phyloP scores from a whole-genome alignment of 1,140 invertebrate species.

The Triops cancriformis region DNA sequence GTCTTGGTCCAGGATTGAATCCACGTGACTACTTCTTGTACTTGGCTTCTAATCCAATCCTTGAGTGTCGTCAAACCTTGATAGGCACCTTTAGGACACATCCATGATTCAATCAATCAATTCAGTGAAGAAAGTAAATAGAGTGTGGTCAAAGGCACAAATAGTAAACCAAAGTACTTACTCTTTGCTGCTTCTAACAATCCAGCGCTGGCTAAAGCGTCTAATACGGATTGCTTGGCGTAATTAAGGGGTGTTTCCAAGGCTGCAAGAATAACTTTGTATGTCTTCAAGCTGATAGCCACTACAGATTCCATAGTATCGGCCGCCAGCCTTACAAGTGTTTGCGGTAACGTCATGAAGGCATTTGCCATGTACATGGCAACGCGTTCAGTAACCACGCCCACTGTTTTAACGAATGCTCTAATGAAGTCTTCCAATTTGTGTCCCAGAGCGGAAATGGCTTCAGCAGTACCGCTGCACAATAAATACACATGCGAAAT shows the following conservation, averaged over 20 bases:
- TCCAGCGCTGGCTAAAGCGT: constrained; percentile 41
- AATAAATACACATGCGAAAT: no score
- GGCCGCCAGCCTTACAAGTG: not conserved
- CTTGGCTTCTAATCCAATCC: not conserved
- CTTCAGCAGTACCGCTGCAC: not conserved
- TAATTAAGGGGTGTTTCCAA: not conserved
- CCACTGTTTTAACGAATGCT: constrained; percentile 41
- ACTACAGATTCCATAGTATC: constrained; percentile 37
- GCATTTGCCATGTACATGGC: constrained; percentile 46
- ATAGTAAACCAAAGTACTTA: not conserved
- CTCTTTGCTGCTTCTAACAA: constrained; percentile 3
- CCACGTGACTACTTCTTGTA: not conserved
- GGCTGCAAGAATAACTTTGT: not conserved
- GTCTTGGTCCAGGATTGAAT: not conserved
- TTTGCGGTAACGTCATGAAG: constrained; percentile 28
- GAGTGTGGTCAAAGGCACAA: no score
- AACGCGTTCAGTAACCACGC: constrained; percentile 56
- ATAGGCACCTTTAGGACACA: not conserved
- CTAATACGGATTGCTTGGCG: constrained; percentile 33
- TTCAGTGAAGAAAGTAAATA: no score
- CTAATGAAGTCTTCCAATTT: constrained; percentile 27
- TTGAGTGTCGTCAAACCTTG: not conserved
- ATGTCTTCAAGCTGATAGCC: not conserved
- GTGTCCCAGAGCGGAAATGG: not conserved
- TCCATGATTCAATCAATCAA: no score